phyloP scores from a whole-genome alignment of 1,140 invertebrate genomes.

The Sitophilus oryzae region DNA sequence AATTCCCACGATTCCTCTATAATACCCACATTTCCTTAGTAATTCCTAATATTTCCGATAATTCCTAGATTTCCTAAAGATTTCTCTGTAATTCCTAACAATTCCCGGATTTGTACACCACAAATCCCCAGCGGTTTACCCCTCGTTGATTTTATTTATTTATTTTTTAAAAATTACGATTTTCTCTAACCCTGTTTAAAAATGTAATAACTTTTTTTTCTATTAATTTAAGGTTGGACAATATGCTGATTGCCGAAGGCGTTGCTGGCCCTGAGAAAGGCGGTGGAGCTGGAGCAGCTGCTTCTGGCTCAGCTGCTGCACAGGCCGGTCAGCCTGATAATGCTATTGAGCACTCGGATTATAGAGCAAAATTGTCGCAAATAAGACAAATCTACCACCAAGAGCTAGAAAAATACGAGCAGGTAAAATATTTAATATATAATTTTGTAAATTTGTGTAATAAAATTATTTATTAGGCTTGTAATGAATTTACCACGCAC shows the following conservation, averaged over 20 bases:
- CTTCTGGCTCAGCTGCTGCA: slow-evolving; percentile 82
- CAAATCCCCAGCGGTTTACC: too few relatives aligned
- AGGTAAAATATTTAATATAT: slow-evolving; percentile 11
- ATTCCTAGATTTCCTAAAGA: too few relatives aligned
- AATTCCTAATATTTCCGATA: too few relatives aligned
- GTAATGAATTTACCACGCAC: slow-evolving; percentile 99
- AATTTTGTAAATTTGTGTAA: neutral
- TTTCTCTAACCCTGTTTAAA: too few relatives aligned
- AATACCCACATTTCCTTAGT: too few relatives aligned
- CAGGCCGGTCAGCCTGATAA: slow-evolving; percentile 79
- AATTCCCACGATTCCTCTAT: too few relatives aligned
- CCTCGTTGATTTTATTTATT: too few relatives aligned
- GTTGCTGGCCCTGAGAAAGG: slow-evolving; percentile 97
- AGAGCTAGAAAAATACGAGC: slow-evolving; percentile 94
- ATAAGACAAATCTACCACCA: slow-evolving; percentile 99
- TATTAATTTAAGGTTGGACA: slow-evolving; percentile 64
- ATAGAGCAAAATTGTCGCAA: slow-evolving; percentile 97
- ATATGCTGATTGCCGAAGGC: slow-evolving; percentile 99
- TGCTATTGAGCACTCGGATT: slow-evolving; percentile 98
- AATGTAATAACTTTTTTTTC: neutral
- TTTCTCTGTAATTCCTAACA: too few relatives aligned
- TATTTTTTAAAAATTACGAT: too few relatives aligned
- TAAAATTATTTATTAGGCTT: slow-evolving; percentile 63
- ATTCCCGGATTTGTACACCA: too few relatives aligned
- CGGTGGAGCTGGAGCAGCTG: slow-evolving; percentile 85